phyloP scores from a whole-genome alignment of 2,113 vertebrate genomes.

The Campylomormyrus tamandua region DNA sequence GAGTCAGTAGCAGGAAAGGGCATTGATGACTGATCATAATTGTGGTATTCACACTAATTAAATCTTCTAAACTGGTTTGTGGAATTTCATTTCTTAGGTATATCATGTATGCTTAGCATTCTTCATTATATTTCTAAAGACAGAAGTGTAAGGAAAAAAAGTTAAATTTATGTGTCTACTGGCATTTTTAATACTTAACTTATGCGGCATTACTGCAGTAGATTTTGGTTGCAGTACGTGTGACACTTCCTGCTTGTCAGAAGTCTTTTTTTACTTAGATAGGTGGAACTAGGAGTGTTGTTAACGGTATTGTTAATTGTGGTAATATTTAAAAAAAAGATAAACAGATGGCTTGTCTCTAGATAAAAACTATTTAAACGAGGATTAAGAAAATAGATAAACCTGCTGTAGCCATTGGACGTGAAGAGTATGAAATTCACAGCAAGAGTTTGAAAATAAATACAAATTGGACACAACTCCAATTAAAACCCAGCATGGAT shows the following conservation, averaged over 20 bases:
- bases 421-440: background rate
- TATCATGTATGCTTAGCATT: background rate
- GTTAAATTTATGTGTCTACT: background rate
- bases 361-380: background rate
- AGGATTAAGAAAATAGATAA: background rate
- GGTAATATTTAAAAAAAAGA: background rate
- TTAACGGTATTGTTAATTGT: background rate
- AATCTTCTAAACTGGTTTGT: background rate
- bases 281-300: background rate
- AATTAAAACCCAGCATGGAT: background rate
- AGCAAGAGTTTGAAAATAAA: background rate
- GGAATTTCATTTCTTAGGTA: background rate
- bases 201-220: background rate
- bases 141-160: background rate
- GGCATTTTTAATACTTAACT: background rate
- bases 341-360: background rate
- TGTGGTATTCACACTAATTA: background rate
- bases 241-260: background rate
- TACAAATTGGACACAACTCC: background rate
- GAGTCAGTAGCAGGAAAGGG: background rate
- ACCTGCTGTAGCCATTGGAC: background rate
- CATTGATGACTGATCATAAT: background rate
- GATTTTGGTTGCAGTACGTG: background rate
- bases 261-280: background rate
- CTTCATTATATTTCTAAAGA: background rate